These are phyloP conservation scores for Hemibagrus guttatus DNA, from an alignment of 2,797 vertebrate genomes.

Conservation along the genomic window DNA sequence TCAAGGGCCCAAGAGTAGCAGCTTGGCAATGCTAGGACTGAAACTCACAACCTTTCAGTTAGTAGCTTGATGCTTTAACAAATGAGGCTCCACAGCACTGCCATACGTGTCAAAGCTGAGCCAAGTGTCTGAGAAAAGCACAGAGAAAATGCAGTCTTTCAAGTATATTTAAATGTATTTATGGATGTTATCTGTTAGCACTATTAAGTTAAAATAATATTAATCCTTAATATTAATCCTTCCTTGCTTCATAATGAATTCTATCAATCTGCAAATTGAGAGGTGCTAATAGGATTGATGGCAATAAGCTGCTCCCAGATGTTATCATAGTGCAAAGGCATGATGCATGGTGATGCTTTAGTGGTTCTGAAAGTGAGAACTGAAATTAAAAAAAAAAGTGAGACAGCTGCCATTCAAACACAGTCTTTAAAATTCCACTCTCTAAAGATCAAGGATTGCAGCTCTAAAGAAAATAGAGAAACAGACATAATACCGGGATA, in stretches of 20 bases:
- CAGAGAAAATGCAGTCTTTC: not conserved
- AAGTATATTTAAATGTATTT: not conserved
- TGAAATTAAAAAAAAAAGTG: not conserved
- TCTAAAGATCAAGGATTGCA: not conserved
- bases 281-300: slow-evolving; percentile 26
- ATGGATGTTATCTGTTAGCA: not conserved
- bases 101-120: not conserved
- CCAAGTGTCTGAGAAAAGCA: not conserved
- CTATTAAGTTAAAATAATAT: slow-evolving; percentile 2
- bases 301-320: slow-evolving; percentile 1
- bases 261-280: slow-evolving; percentile 10
- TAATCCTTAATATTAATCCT: too few relatives aligned
- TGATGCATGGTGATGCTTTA: not conserved
- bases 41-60: not conserved
- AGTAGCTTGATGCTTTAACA: not conserved
- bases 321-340: slow-evolving; percentile 24
- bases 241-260: not conserved
- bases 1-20: not conserved
- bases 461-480: slow-evolving; percentile 6
- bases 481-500: slow-evolving; percentile 2
- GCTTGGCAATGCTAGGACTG: not conserved
- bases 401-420: slow-evolving; percentile 49
- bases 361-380: not conserved
- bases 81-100: not conserved
- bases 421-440: slow-evolving; percentile 10